Percentiles rank a stretch among this genome's conserved stretches.
Conservation (phyloP, 2,113 vertebrate genomes). For the Alosa alosa region DNA sequence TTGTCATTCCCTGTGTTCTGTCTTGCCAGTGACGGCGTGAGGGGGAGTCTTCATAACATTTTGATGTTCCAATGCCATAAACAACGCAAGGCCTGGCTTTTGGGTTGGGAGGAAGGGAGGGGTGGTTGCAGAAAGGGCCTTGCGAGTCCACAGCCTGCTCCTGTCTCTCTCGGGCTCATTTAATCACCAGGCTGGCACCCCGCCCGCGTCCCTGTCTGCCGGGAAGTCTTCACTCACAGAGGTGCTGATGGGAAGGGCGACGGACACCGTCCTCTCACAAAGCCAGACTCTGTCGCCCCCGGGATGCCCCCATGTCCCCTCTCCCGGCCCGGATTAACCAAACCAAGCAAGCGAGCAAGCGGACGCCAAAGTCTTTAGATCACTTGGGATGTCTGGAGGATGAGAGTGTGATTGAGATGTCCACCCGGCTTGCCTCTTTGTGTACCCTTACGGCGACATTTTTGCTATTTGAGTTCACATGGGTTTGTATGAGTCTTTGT, state of each 20-base stretch:
- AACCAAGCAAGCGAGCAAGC: not conserved
- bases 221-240: conserved; percentile 15
- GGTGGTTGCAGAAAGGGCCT: not conserved
- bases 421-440: not conserved
- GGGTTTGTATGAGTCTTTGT: not conserved
- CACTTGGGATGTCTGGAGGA: not conserved
- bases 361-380: not conserved
- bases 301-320: not conserved
- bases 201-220: conserved; percentile 2
- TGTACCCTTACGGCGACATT: not conserved
- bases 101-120: not conserved
- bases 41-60: not conserved
- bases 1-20: not conserved
- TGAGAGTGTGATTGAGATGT: not conserved
- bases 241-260: conserved; percentile 4
- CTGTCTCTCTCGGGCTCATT: conserved; percentile 1
- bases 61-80: not conserved
- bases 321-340: not conserved
- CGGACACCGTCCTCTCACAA: not conserved
- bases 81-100: not conserved
- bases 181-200: conserved; percentile 5
- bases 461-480: not conserved
- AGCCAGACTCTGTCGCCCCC: not conserved
- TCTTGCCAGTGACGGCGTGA: not conserved
- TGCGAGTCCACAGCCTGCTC: not conserved